Conservation (phyloP, 1,140 invertebrate species). For the Tetramorium alpestre region DNA sequence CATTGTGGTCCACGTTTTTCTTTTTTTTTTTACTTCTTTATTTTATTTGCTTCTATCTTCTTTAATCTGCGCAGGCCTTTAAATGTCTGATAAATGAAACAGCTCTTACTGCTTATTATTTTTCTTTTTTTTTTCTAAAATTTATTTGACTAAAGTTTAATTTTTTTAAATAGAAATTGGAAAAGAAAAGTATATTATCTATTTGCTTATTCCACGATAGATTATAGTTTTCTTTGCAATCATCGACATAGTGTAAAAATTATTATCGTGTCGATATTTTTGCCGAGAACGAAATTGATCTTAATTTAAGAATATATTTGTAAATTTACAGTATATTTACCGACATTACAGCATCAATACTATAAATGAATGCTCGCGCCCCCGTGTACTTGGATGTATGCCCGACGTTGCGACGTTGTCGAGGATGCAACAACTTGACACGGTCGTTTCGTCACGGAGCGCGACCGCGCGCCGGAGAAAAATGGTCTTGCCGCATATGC, state of each 20-base stretch:
- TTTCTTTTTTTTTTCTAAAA: background rate
- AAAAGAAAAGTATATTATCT: background rate
- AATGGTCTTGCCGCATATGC: conserved; percentile 57
- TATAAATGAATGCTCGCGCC: background rate
- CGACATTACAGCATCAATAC: background rate
- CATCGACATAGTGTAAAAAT: background rate
- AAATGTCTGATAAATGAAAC: conserved; percentile 26
- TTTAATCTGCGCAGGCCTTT: conserved; percentile 31
- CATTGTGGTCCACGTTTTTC: background rate
- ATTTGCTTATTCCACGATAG: background rate
- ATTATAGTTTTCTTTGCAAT: background rate
- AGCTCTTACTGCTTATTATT: background rate
- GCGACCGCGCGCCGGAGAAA: conserved; percentile 18
- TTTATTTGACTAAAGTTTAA: background rate
- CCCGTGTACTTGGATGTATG: background rate
- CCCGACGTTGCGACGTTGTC: background rate
- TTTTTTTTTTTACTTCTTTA: conserved; percentile 15
- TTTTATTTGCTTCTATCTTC: background rate
- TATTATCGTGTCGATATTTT: background rate
- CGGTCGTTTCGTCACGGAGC: conserved; percentile 64
- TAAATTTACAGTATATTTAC: background rate
- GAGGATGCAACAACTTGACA: background rate
- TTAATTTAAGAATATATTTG: background rate
- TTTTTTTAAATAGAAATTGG: background rate
- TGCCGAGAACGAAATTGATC: background rate